These are phyloP conservation scores for Parnassius mnemosyne DNA, from an alignment of 2,888 invertebrate genomes.

Conservation along the genomic window DNA sequence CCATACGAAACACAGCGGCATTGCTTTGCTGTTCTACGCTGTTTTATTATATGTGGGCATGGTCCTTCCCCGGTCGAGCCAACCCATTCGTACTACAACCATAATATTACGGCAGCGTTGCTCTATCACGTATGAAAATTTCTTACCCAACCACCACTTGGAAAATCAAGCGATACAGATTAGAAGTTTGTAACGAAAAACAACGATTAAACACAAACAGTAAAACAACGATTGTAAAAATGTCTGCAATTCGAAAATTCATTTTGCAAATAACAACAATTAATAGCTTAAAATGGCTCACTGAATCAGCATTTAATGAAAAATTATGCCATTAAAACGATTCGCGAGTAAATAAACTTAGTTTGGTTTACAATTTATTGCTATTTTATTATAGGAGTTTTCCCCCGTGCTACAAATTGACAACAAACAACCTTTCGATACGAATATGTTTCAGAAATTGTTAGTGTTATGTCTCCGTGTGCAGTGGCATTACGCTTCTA, in stretches of 20 bases:
- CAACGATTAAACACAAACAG: background rate
- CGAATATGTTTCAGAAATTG: background rate
- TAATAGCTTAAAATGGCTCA: slow-evolving; percentile 22
- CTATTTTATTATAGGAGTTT: slow-evolving; percentile 15
- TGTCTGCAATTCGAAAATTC: slow-evolving; percentile 16
- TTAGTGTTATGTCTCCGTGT: too few species aligned
- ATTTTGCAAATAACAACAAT: slow-evolving; percentile 19
- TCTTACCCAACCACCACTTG: too few species aligned
- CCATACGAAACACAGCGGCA: too few species aligned
- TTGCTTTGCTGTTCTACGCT: too few species aligned
- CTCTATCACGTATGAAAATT: too few species aligned
- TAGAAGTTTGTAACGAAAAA: background rate
- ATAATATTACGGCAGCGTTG: too few species aligned
- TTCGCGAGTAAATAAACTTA: slow-evolving; percentile 25
- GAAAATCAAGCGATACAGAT: too few species aligned
- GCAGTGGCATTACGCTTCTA: too few species aligned
- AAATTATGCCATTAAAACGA: slow-evolving; percentile 25
- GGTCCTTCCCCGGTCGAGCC: too few species aligned
- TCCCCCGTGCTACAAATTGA: slow-evolving; percentile 6
- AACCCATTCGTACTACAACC: too few species aligned
- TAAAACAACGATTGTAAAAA: slow-evolving; percentile 15
- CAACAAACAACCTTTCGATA: slow-evolving; percentile 1
- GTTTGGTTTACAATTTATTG: slow-evolving; percentile 25
- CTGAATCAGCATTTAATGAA: slow-evolving; percentile 25
- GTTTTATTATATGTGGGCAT: too few species aligned